Conservation (phyloP, 2,113 vertebrate genomes). For the Alouatta palliata region DNA sequence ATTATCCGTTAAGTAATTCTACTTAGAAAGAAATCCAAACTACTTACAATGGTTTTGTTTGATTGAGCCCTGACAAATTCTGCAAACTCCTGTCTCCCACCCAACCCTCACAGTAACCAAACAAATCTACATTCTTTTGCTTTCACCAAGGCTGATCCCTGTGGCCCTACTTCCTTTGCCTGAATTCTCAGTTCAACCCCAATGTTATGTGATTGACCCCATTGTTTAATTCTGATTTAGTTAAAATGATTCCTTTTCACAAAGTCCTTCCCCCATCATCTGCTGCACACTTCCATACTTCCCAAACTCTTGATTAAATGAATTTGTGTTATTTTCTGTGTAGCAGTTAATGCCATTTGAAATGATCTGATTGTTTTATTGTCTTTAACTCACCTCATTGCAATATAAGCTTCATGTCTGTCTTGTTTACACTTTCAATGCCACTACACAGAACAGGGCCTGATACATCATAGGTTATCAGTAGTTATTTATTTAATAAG, state of each 20-base stretch:
- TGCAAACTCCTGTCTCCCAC: not conserved
- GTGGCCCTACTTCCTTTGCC: not conserved
- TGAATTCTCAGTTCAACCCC: not conserved
- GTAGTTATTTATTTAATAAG: not conserved
- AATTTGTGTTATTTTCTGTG: not conserved
- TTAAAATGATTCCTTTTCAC: not conserved
- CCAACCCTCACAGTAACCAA: not conserved
- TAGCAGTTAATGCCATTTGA: not conserved
- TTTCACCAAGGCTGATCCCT: not conserved
- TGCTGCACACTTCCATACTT: not conserved
- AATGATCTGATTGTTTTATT: not conserved
- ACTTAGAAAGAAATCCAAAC: not conserved
- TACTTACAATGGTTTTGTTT: not conserved
- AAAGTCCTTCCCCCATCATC: not conserved
- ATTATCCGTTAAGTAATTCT: not conserved
- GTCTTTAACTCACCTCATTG: not conserved
- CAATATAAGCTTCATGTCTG: not conserved
- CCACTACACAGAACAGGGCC: not conserved
- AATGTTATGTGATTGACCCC: not conserved
- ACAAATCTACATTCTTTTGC: not conserved
- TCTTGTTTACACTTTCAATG: not conserved
- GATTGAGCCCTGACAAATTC: not conserved
- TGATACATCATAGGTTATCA: not conserved
- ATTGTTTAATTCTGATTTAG: not conserved
- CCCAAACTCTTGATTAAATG: not conserved